These are phyloP conservation scores for Patella pellucida DNA, from an alignment of 2,888 invertebrate genomes.

Conservation along the genomic window DNA sequence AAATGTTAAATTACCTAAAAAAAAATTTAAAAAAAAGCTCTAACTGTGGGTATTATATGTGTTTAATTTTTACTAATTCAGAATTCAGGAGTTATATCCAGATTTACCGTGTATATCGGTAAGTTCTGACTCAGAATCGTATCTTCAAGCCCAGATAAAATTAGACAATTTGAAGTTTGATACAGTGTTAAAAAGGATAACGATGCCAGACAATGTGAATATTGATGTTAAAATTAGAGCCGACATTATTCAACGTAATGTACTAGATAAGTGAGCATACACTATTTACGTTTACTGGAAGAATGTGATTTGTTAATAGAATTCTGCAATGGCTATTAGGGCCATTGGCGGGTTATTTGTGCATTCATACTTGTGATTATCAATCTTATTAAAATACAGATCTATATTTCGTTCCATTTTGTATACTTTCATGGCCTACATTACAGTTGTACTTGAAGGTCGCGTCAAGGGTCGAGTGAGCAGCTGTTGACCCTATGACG, in stretches of 20 bases:
- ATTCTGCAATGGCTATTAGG: neutral
- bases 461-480: too few relatives aligned
- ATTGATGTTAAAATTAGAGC: neutral
- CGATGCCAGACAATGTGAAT: neutral
- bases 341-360: too few relatives aligned
- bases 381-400: too few relatives aligned
- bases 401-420: too few relatives aligned
- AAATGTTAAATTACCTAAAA: too few relatives aligned
- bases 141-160: conserved; percentile 35
- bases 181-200: conserved; percentile 27
- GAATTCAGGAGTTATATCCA: conserved; percentile 28
- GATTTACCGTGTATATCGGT: conserved; percentile 37
- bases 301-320: neutral
- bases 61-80: conserved; percentile 18
- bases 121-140: conserved; percentile 41
- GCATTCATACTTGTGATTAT: too few relatives aligned
- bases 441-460: too few relatives aligned
- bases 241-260: conserved; percentile 1
- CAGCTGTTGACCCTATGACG: too few relatives aligned
- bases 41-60: too few relatives aligned
- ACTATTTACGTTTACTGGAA: neutral
- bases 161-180: conserved; percentile 32
- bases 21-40: too few relatives aligned
- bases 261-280: conserved; percentile 12
- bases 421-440: too few relatives aligned